Conservation (phyloP, 2,113 vertebrate species). For the Spea multiplicata region DNA sequence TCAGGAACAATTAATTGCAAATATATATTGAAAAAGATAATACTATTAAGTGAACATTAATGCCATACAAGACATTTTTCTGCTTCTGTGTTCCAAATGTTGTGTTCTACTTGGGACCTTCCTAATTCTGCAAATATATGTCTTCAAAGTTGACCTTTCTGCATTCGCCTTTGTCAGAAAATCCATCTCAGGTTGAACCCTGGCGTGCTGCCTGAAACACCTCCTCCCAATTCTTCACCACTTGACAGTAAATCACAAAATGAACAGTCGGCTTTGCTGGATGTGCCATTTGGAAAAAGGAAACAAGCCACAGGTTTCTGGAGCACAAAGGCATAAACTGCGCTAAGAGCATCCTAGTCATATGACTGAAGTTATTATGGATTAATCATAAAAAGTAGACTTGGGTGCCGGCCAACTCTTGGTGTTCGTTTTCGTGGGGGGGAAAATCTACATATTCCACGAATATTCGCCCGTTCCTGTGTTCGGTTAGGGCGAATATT, state of each 20-base stretch:
- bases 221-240: conserved; percentile 10
- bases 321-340: not conserved
- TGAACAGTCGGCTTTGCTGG: not conserved
- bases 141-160: conserved; percentile 26
- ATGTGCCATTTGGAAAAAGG: not conserved
- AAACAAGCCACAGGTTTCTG: not conserved
- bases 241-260: conserved; percentile 24
- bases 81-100: not conserved
- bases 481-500: too few species aligned
- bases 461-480: too few species aligned
- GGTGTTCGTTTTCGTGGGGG: too few species aligned
- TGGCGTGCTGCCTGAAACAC: conserved; percentile 20
- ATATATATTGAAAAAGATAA: not conserved
- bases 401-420: too few species aligned
- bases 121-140: conserved; percentile 4
- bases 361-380: not conserved
- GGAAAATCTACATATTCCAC: too few species aligned
- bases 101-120: not conserved
- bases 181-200: conserved; percentile 25
- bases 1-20: not conserved
- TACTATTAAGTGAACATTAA: not conserved
- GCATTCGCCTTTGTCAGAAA: conserved; percentile 14
- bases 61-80: not conserved
- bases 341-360: not conserved
- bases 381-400: not conserved